phyloP scores from a whole-genome alignment of 2,797 vertebrate species.

The Paramormyrops hopkinsi region DNA sequence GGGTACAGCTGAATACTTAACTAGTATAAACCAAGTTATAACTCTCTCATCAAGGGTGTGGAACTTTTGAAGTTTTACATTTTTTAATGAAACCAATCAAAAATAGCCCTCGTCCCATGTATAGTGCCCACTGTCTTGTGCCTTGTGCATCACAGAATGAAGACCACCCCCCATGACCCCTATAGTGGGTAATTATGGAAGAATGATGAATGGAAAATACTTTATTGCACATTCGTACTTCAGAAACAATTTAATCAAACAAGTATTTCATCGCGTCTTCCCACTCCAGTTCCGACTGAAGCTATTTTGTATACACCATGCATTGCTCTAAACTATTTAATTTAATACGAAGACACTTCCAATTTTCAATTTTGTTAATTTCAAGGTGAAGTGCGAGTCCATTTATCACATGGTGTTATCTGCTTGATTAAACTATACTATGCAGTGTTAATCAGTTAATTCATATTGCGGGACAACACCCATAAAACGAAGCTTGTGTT shows the following conservation, averaged over 20 bases:
- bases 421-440: background rate
- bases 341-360: background rate
- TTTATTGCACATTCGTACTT: background rate
- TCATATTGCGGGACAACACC: background rate
- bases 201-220: background rate
- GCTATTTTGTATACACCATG: background rate
- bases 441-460: background rate
- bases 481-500: background rate
- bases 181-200: background rate
- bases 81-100: background rate
- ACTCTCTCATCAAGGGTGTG: background rate
- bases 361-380: background rate
- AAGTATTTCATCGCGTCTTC: background rate
- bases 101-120: background rate
- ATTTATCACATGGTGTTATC: background rate
- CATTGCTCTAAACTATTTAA: background rate
- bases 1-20: background rate
- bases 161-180: background rate
- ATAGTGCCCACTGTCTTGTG: background rate
- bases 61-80: background rate
- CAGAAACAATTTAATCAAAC: background rate
- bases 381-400: background rate
- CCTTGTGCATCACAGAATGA: background rate
- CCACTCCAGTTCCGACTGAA: background rate
- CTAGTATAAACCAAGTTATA: background rate